Evolutionary conservation across 2,797 vertebrate species (phyloP), one percentile per base, ranked within the genome.

Genomic region (Atherinosoma microstoma): DNA sequence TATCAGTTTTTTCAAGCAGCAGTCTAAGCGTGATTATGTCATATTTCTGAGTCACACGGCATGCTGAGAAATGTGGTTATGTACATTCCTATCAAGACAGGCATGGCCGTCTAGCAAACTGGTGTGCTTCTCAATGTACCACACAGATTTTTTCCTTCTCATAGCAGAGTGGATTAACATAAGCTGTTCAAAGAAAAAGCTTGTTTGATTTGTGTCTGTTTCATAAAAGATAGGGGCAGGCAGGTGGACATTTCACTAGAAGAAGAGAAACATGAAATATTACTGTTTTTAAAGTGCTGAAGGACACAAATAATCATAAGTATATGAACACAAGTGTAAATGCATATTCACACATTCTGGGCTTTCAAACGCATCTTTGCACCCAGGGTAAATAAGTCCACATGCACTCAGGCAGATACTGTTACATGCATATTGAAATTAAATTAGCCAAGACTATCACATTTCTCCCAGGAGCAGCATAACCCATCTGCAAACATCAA

Each of bases 391-490:
- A 91, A 92, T 78, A 89, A 78, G 58, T 68, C 77, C 66, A 67
- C 69, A 81, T 84, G 74, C 75, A 77, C 65, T 70, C 73, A 79
- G 68, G 62, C 78, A 88, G 80, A 89, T 87, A 85, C 58, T 63
- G 77, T 87, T 83, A 84, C 85, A 65, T 15, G 49, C 68, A 32
- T 80, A 80, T 84, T n/a, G 5, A 82, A 92, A 91, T 93, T 70
- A 89, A 91, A 93, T 92, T 89, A 92, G 75, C 75, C 67, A 35
- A 9, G n/a, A 29, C 83, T 89, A 91, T 92, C 87, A 86, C 58
- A 58, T 87, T 83, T 83, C 79, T 88, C 83, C 73, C 24, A 66
- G 73, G 73, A 89, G 82, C 79, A 83, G 86, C 82, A 81, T 65
- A 73, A 60, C 76, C 80, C 71, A 84, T 92, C 85, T 84, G 88